Base-by-base conservation (phyloP, 2,888 invertebrate genomes). In the Syritta pipiens region DNA sequence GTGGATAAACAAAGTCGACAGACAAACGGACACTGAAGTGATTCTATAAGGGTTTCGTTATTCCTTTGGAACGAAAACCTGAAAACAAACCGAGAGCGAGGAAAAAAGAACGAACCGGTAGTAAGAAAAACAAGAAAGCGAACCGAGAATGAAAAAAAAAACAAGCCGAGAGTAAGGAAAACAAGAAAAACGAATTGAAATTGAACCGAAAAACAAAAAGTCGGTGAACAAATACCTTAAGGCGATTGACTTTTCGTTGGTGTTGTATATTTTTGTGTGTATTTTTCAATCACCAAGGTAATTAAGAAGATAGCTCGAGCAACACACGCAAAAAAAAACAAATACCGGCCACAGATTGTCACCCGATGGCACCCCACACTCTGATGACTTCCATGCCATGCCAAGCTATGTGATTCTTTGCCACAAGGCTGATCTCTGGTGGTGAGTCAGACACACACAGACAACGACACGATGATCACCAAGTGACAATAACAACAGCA, bases 201-300 rank as follows among this genome's bases (percentile, higher is more conserved):
- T n/a, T n/a, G n/a, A 35, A 14, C 24, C 44, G 37, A 14, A 17
- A 17, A 37, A 37, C n/a, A n/a, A n/a, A n/a, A 17, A 14, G 19
- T 37, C 37, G 40, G 44, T 46, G 19, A 37, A 57, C 10, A 57
- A 59, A 59, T 30, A 48, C 24, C 53, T 53, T 42, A 69, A 59
- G 42, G 59, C 32, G 53, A 20, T 12, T 30, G 22, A 12, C 37
- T 37, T 32, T 48, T 28, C 28, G n/a, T 26, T 12, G 17, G 10
- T 5, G 35, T 24, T 30, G 32, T 44, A 14, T 26, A 32, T 35
- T 14, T 24, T 22, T 59, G 40, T 17, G 17, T 37, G 37, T 17
- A 17, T 42, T 63, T 63, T 37, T 22, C 40, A 62, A 62, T 55
- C 46, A 53, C 53, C 53, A 62, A 71, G 71, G 71, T 62, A 62